These are phyloP conservation scores for Melieria omissa DNA, from an alignment of 2,888 invertebrate genomes.

Conservation along the genomic window DNA sequence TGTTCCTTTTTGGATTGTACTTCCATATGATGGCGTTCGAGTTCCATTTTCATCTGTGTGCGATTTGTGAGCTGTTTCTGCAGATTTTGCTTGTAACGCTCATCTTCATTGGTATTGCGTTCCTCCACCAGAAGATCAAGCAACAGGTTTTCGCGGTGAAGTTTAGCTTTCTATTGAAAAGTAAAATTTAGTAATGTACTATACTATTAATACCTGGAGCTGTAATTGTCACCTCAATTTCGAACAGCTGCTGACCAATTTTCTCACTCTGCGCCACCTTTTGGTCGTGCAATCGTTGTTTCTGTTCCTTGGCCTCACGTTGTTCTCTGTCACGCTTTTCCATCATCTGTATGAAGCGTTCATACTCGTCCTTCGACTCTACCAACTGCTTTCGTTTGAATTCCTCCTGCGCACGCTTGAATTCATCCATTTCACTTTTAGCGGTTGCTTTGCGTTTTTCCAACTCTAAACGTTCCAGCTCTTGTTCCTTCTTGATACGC, in stretches of 20 bases:
- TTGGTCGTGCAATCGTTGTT: slow-evolving; percentile 27
- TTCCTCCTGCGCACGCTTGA: slow-evolving; percentile 33
- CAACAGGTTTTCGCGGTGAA: slow-evolving; percentile 63
- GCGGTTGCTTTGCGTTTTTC: slow-evolving; percentile 28
- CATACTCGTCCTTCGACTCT: slow-evolving; percentile 36
- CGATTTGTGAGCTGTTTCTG: slow-evolving; percentile 64
- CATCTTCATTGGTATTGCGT: slow-evolving; percentile 66
- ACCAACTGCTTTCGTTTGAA: slow-evolving; percentile 34
- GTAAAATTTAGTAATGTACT: not conserved
- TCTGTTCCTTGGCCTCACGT: slow-evolving; percentile 21
- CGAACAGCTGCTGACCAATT: slow-evolving; percentile 42
- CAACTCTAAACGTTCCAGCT: slow-evolving; percentile 29
- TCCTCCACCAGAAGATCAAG: slow-evolving; percentile 68
- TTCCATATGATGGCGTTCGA: slow-evolving; percentile 55
- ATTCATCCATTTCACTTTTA: slow-evolving; percentile 45
- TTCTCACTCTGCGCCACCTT: slow-evolving; percentile 40
- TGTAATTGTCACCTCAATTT: slow-evolving; percentile 29
- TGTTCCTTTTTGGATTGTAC: slow-evolving; percentile 59
- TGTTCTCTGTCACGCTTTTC: slow-evolving; percentile 40
- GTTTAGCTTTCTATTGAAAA: slow-evolving; percentile 50
- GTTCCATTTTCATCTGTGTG: slow-evolving; percentile 59
- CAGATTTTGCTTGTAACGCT: slow-evolving; percentile 62
- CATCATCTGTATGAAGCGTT: slow-evolving; percentile 37
- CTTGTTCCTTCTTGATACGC: slow-evolving; percentile 34
- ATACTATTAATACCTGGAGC: not conserved